Evolutionary conservation across 2,113 vertebrate species (phyloP), one percentile per base, ranked within the genome.

Genomic region (Cervus canadensis): DNA sequence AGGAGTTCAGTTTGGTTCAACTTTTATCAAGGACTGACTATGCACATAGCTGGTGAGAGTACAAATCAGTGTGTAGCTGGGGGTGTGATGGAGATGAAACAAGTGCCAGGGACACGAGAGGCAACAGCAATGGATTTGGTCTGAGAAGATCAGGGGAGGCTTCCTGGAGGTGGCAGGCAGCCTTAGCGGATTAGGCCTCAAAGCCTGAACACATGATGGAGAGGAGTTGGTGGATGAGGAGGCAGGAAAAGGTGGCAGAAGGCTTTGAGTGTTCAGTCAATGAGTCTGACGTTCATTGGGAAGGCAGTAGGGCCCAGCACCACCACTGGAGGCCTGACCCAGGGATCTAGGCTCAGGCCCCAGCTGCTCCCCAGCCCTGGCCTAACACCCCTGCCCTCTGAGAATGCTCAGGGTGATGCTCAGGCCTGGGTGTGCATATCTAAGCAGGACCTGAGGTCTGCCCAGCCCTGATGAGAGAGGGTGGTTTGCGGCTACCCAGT

Each of bases 121-220:
- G 76, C 3, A 12, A 79, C 85, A 48, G 30, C 62, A 57, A 2
- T 87, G 56, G n/a, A 21, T 97, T 56, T 60, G 45, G 45, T 90
- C 57, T 95, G 84, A 87, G 67, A 82, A 82, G 23, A 59, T 92
- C 86, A 64, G 23, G 30, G 52, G 30, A 50, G 81, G 56, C 96
- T 93, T 96, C 81, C 16, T 92, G 90, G 85, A 98, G 81, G 74
- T 81, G 36, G 89, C 59, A 85, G 64, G 83, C 76, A 87, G 57
- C 21, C 33, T 74, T 56, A 71, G 56, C 45, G 21, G 45, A 52
- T 71, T 14, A 59, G 28, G 15, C 9, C 71, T 97, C 87, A 64
- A 50, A 90, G 74, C 14, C 62, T 48, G 54, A n/a, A 30, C 26
- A 30, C 8, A n/a, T 50, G 82, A 13, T n/a, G 43, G 87, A 86